A percentile compares a stretch with the other conserved stretches of the same genome.
Evolutionary conservation across 2,888 invertebrate genomes (phyloP).

Genomic region (Hypselothyrea guttata): DNA sequence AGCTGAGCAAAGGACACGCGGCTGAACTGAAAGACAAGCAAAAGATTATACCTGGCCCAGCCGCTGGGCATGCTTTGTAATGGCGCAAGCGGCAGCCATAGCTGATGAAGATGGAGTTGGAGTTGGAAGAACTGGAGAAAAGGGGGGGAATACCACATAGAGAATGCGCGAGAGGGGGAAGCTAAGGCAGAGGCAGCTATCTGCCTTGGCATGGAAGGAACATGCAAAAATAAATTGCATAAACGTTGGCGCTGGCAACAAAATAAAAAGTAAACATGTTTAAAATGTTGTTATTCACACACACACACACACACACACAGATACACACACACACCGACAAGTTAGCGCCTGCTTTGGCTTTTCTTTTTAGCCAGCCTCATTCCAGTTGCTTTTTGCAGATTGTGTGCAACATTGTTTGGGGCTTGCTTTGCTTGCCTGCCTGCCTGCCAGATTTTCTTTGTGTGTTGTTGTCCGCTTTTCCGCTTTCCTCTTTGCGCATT

Average conservation of each 20-base stretch:
- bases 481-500: slow-evolving; percentile 46
- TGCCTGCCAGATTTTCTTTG: neutral
- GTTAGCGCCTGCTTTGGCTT: slow-evolving; percentile 11
- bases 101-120: slow-evolving; percentile 33
- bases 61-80: slow-evolving; percentile 72
- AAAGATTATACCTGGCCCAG: slow-evolving; percentile 73
- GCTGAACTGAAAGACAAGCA: slow-evolving; percentile 65
- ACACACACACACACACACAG: slow-evolving; percentile 29
- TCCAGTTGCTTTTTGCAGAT: slow-evolving; percentile 19
- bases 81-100: slow-evolving; percentile 27
- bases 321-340: slow-evolving; percentile 15
- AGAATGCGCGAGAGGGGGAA: neutral
- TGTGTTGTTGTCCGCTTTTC: slow-evolving; percentile 33
- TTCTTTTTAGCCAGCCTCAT: slow-evolving; percentile 13
- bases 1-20: slow-evolving; percentile 22
- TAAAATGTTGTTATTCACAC: slow-evolving; percentile 76
- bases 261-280: slow-evolving; percentile 73
- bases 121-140: neutral
- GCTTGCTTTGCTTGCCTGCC: slow-evolving; percentile 1
- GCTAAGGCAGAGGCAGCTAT: neutral
- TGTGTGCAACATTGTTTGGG: slow-evolving; percentile 43
- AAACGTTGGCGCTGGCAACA: slow-evolving; percentile 52
- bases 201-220: slow-evolving; percentile 12
- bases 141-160: neutral
- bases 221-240: slow-evolving; percentile 71